These are phyloP conservation scores for Fopius arisanus DNA, from an alignment of 1,140 invertebrate species.

Conservation along the genomic window DNA sequence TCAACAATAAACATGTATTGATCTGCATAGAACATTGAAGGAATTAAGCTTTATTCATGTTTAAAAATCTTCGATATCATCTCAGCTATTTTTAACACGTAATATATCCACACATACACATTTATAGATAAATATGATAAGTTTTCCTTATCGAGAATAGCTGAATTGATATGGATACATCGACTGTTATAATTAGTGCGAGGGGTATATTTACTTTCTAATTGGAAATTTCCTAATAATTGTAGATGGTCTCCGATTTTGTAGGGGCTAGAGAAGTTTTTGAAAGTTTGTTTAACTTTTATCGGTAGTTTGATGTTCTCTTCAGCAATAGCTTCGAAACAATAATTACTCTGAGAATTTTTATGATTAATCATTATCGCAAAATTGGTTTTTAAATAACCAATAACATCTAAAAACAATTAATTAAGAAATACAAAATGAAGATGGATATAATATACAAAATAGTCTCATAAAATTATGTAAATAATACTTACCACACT, in stretches of 20 bases:
- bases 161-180: no score
- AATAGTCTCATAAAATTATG: neutral
- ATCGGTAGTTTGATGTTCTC: neutral
- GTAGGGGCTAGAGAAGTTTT: neutral
- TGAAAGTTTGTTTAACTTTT: neutral
- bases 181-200: no score
- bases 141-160: no score
- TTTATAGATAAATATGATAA: no score
- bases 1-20: neutral
- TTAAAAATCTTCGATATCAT: no score
- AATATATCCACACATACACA: no score
- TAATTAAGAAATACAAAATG: neutral
- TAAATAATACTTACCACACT: neutral
- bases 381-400: neutral
- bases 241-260: neutral
- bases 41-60: neutral
- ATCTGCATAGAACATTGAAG: neutral
- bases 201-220: neutral
- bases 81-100: no score
- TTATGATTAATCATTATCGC: neutral
- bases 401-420: neutral
- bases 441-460: neutral
- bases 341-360: neutral
- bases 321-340: neutral
- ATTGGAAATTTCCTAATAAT: neutral